Percentiles rank a stretch among this genome's conserved stretches.
Conservation (phyloP, 1,140 invertebrate genomes). For the Lepidostoma basale region DNA sequence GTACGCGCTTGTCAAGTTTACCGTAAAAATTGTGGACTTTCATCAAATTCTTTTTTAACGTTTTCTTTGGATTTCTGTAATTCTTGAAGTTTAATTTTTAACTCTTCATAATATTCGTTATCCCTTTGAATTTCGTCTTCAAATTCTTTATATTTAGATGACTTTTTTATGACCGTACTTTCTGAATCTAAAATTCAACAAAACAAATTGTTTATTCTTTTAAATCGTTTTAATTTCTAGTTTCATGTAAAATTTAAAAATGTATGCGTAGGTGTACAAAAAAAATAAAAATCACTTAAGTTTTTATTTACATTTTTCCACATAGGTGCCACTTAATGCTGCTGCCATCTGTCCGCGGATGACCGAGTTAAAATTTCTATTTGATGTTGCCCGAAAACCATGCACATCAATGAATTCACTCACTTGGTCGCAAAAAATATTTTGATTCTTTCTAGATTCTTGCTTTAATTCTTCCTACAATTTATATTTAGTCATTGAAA, state of each 20-base stretch:
- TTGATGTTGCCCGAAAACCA: constrained; percentile 28
- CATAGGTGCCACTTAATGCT: constrained; percentile 15
- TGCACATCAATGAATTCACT: constrained; percentile 28
- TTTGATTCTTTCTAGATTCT: background rate
- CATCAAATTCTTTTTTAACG: constrained; percentile 30
- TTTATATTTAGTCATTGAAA: too few relatives aligned
- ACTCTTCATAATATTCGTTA: background rate
- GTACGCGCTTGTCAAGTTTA: background rate
- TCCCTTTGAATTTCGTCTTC: background rate
- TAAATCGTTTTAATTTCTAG: too few relatives aligned
- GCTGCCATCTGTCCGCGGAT: constrained; percentile 29
- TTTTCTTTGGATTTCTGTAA: constrained; percentile 1
- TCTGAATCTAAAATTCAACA: background rate
- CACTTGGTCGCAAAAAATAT: constrained; percentile 29
- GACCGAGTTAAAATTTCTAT: constrained; percentile 19
- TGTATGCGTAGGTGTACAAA: background rate
- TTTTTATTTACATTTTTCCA: background rate
- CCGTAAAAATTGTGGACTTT: constrained; percentile 27
- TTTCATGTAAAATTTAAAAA: background rate
- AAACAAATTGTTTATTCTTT: background rate
- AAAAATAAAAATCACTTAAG: background rate
- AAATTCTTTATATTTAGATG: background rate
- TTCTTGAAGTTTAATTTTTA: background rate
- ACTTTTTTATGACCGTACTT: background rate
- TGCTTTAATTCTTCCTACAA: constrained; percentile 23